Percentiles rank a stretch among this genome's conserved stretches.
Conservation (phyloP, 2,888 invertebrate species). For the Harpalus rufipes region DNA sequence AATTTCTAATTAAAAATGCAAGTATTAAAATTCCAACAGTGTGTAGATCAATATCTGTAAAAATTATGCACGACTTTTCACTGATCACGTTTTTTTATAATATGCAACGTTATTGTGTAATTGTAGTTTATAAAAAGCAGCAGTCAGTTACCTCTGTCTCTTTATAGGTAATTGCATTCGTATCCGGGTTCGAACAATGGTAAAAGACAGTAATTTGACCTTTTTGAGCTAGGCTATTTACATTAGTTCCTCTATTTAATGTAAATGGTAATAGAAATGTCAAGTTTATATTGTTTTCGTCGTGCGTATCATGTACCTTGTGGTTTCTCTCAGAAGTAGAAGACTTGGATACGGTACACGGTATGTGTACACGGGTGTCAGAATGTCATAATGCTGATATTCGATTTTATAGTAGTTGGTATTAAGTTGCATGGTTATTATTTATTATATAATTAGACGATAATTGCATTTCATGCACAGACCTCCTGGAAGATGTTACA, state of each 20-base stretch:
- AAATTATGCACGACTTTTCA: slow-evolving; percentile 51
- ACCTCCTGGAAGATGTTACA: slow-evolving; percentile 36
- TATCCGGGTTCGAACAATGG: slow-evolving; percentile 63
- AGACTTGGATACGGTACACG: background rate
- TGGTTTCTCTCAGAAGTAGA: slow-evolving; percentile 13
- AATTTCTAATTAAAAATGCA: background rate
- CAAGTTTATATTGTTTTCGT: slow-evolving; percentile 57
- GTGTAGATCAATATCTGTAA: slow-evolving; percentile 54
- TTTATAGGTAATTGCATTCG: slow-evolving; percentile 44
- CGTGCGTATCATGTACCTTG: slow-evolving; percentile 38
- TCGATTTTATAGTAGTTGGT: background rate
- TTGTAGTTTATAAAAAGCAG: slow-evolving; percentile 21
- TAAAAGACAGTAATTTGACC: slow-evolving; percentile 60
- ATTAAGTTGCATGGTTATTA: slow-evolving; percentile 22
- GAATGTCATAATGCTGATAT: background rate
- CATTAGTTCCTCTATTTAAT: slow-evolving; percentile 53
- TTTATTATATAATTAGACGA: slow-evolving; percentile 26
- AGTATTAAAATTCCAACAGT: background rate
- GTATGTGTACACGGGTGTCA: background rate
- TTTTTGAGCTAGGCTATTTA: slow-evolving; percentile 55
- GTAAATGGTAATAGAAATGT: slow-evolving; percentile 62
- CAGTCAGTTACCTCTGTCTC: slow-evolving; percentile 43
- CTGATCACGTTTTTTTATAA: slow-evolving; percentile 59
- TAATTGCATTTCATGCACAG: slow-evolving; percentile 42
- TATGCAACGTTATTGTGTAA: slow-evolving; percentile 52